phyloP scores from a whole-genome alignment of 2,797 vertebrate genomes.

The Channa striata region DNA sequence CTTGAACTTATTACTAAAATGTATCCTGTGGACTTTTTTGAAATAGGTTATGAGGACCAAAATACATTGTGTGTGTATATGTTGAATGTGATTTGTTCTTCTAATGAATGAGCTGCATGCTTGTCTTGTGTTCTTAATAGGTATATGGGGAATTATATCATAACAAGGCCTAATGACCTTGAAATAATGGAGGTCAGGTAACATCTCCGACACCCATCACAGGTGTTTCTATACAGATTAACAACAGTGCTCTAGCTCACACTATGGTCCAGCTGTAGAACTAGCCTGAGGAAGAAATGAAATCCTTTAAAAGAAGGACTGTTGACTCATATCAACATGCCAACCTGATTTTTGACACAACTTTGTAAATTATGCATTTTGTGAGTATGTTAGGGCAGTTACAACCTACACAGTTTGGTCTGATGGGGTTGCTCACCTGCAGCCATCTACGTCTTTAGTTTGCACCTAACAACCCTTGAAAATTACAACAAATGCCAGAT shows the following conservation, averaged over 20 bases:
- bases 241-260: conserved; percentile 2
- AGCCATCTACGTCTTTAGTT: neutral
- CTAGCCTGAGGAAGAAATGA: neutral
- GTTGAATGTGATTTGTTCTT: too few species aligned
- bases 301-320: too few species aligned
- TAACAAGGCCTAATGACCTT: too few species aligned
- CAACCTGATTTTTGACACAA: neutral
- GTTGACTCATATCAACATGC: neutral
- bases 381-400: neutral
- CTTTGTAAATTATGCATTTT: neutral
- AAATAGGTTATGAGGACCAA: too few species aligned
- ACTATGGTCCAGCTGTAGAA: conserved; percentile 2
- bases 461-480: neutral
- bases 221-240: neutral
- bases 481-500: neutral
- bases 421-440: neutral
- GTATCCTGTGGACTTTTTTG: too few species aligned
- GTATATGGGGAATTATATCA: neutral
- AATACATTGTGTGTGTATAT: too few species aligned
- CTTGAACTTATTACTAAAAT: too few species aligned
- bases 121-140: neutral
- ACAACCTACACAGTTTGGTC: neutral
- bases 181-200: too few species aligned
- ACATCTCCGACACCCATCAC: neutral
- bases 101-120: too few species aligned